These are phyloP conservation scores for Lagodon rhomboides DNA, from an alignment of 2,797 vertebrate genomes.

Conservation along the genomic window DNA sequence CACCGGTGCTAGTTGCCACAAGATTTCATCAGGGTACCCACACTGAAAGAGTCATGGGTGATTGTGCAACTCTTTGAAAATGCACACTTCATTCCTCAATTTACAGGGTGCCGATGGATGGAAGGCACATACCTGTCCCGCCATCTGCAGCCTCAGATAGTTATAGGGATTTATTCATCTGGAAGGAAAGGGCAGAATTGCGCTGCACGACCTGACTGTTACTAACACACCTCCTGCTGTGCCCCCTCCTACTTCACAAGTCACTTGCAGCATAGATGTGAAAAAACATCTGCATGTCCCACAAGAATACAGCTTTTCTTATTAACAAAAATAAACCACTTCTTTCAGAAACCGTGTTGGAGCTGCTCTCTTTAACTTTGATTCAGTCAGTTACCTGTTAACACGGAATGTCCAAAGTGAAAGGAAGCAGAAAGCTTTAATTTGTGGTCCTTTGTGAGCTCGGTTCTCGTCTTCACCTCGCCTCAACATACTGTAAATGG, in stretches of 20 bases:
- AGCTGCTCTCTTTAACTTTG: conserved; percentile 12
- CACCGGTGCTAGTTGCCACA: conserved; percentile 33
- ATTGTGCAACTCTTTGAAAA: conserved; percentile 55
- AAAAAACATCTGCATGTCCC: neutral
- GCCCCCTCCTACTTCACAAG: conserved; percentile 13
- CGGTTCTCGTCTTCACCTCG: conserved; percentile 38
- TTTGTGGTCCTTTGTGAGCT: conserved; percentile 56
- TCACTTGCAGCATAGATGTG: neutral
- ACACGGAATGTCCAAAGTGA: neutral
- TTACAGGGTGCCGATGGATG: conserved; percentile 45
- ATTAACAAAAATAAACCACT: neutral
- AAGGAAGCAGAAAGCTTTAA: conserved; percentile 31
- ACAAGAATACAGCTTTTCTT: neutral
- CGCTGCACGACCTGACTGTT: conserved; percentile 40
- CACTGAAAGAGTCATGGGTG: conserved; percentile 2
- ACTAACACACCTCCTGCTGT: conserved; percentile 36
- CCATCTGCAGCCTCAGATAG: conserved; percentile 39
- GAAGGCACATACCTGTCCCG: conserved; percentile 44
- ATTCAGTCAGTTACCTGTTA: neutral
- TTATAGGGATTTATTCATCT: conserved; percentile 57
- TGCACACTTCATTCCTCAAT: conserved; percentile 26
- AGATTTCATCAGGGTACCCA: conserved; percentile 59
- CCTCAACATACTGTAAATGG: conserved; percentile 62
- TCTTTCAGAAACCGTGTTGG: neutral
- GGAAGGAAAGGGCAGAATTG: conserved; percentile 32